Evolutionary conservation across 1,140 invertebrate genomes (phyloP).

Genomic region (Copidosoma floridanum): DNA sequence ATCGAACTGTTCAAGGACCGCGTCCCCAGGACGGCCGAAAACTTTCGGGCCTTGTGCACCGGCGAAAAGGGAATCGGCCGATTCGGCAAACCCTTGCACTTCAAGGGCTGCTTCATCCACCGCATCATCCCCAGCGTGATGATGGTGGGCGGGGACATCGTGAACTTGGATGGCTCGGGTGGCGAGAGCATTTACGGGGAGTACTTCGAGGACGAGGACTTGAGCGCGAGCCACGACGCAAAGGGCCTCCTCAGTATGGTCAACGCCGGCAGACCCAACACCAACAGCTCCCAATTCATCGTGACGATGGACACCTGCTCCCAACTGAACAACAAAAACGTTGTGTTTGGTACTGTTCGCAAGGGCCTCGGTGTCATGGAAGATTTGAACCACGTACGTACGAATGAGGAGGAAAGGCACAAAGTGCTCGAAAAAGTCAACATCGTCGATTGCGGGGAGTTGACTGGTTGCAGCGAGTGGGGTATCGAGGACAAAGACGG

Average conservation of each 20-base stretch:
- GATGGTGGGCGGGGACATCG: slow-evolving; percentile 82
- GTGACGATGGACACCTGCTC: slow-evolving; percentile 81
- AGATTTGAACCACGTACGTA: slow-evolving; percentile 64
- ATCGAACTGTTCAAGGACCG: slow-evolving; percentile 81
- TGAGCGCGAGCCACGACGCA: slow-evolving; percentile 64
- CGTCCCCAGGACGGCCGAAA: slow-evolving; percentile 87
- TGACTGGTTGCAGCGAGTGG: slow-evolving; percentile 63
- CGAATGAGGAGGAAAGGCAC: slow-evolving; percentile 59
- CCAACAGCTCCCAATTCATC: slow-evolving; percentile 94
- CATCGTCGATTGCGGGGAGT: slow-evolving; percentile 73
- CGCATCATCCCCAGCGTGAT: slow-evolving; percentile 75
- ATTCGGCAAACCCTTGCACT: slow-evolving; percentile 71
- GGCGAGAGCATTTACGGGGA: slow-evolving; percentile 93
- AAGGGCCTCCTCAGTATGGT: slow-evolving; percentile 84
- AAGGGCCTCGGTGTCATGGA: slow-evolving; percentile 68
- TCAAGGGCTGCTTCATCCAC: slow-evolving; percentile 74
- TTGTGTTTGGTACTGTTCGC: slow-evolving; percentile 83
- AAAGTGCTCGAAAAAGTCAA: slow-evolving; percentile 61
- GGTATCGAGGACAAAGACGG: slow-evolving; percentile 68
- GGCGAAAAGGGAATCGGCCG: slow-evolving; percentile 76
- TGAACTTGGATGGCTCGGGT: slow-evolving; percentile 78
- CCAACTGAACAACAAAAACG: slow-evolving; percentile 86
- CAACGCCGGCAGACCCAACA: slow-evolving; percentile 78
- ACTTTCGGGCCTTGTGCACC: slow-evolving; percentile 87
- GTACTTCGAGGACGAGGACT: slow-evolving; percentile 90